phyloP scores from a whole-genome alignment of 2,113 vertebrate genomes.

The Paramormyrops kingsleyae region DNA sequence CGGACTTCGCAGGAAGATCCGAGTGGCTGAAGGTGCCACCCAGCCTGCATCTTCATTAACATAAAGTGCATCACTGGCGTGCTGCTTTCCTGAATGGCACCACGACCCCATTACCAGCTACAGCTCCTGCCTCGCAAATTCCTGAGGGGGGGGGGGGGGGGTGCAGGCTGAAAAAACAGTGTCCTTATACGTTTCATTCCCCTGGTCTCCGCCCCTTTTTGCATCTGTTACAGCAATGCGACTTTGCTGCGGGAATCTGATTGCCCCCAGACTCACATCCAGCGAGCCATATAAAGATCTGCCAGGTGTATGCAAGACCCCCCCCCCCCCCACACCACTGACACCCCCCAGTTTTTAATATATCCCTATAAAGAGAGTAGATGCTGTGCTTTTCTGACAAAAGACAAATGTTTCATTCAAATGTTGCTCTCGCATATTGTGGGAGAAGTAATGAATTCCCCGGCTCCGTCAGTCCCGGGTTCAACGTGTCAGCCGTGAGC shows the following conservation, averaged over 20 bases:
- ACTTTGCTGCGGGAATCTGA: slow-evolving; percentile 49
- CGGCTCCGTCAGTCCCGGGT: slow-evolving; percentile 67
- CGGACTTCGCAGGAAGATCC: not conserved
- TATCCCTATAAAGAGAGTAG: slow-evolving; percentile 57
- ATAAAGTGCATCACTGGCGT: not conserved
- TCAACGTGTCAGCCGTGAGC: slow-evolving; percentile 78
- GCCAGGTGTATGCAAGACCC: slow-evolving; percentile 41
- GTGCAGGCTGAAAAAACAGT: slow-evolving; percentile 29
- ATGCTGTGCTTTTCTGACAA: slow-evolving; percentile 82
- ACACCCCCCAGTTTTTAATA: slow-evolving; percentile 34
- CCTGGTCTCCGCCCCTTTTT: slow-evolving; percentile 42
- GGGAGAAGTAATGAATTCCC: slow-evolving; percentile 92
- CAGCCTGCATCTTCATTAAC: not conserved
- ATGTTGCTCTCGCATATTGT: slow-evolving; percentile 94
- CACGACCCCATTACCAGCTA: not conserved
- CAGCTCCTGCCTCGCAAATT: slow-evolving; percentile 31
- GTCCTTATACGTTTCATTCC: slow-evolving; percentile 45
- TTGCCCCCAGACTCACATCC: slow-evolving; percentile 50
- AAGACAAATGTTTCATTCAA: slow-evolving; percentile 99
- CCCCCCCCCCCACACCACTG: not conserved
- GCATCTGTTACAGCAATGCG: slow-evolving; percentile 50
- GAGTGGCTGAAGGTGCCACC: not conserved
- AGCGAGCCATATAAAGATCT: slow-evolving; percentile 59
- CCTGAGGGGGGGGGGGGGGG: not conserved
- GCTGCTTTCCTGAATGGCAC: not conserved